Base-by-base conservation (phyloP, 1,140 invertebrate genomes). In the Bombus turneri region DNA sequence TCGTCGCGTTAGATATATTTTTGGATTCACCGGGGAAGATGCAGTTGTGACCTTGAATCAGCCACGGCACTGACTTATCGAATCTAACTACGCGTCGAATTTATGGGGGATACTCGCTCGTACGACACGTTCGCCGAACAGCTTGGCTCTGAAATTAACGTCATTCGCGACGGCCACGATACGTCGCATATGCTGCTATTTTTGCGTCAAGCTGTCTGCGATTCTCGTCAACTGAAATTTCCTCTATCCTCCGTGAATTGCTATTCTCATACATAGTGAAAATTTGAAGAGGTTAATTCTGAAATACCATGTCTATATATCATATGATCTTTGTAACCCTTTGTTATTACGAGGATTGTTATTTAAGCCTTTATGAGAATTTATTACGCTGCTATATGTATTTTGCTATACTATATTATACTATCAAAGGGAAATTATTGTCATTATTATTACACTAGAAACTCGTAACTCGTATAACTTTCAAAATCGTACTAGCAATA, bases 1-100 rank as follows among this genome's bases (percentile, higher is more conserved):
- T 76, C 53, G 62, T 66, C 41, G 39, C n/a, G 77, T 68, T 79
- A 66, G 39, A 79, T 79, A 66, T 43, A 79, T 79, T 66, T 79
- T 79, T 79, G 76, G 76, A 64, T 43, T 15, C 59, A 22, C 22
- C 12, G 25, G 76, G 59, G 25, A 34, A 64, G 25, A 25, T 34
- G 39, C 59, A 28, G 28, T 25, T 31, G 39, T 31, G 39, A 25
- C 77, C 59, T 79, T 79, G 59, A 79, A 66, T 34, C n/a, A 4
- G 22, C 22, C 1, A 22, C 28, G 3, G 5, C 13, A 15, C 13
- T 12, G 25, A 28, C 5, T 59, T 57, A 57, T 79, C 62, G 76
- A 22, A 47, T 31, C 62, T 34, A 66, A 79, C n/a, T 34, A 15
- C 18, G 39, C 41, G 31, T 43, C 31, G 62, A 68, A 41, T 66